These are phyloP conservation scores for Schizopygopsis malacanthus DNA, from an alignment of 2,797 vertebrate genomes.

Conservation along the genomic window DNA sequence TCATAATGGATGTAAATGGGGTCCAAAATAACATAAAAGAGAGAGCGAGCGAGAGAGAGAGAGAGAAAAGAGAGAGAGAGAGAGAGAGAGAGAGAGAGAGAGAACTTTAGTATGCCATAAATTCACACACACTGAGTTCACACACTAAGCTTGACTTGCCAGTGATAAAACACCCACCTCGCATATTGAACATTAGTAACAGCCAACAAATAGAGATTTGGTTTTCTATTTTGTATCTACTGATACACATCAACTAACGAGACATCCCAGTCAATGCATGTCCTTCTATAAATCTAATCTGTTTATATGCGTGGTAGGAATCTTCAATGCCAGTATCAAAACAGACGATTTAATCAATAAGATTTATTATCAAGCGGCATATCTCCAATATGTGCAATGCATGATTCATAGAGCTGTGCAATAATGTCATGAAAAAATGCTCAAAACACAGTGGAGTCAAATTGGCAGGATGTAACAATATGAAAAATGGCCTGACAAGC, in stretches of 20 bases:
- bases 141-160: not conserved
- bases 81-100: not conserved
- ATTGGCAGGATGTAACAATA: not conserved
- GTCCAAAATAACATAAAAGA: not conserved
- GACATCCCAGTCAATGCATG: constrained; percentile 11
- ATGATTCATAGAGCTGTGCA: not conserved
- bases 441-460: not conserved
- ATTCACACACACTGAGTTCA: not conserved
- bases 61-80: not conserved
- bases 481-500: constrained; percentile 5
- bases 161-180: constrained; percentile 2
- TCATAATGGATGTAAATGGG: not conserved
- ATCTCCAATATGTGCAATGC: not conserved
- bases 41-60: not conserved
- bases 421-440: not conserved
- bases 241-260: constrained; percentile 17
- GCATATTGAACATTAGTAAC: constrained; percentile 29
- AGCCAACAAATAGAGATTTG: constrained; percentile 14
- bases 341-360: constrained; percentile 12
- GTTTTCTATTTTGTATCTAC: constrained; percentile 8
- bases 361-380: not conserved
- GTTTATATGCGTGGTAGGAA: not conserved
- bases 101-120: not conserved
- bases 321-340: constrained; percentile 14
- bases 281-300: not conserved